Conservation (phyloP, 23 tunicate species). For the Ascidia mentula region DNA sequence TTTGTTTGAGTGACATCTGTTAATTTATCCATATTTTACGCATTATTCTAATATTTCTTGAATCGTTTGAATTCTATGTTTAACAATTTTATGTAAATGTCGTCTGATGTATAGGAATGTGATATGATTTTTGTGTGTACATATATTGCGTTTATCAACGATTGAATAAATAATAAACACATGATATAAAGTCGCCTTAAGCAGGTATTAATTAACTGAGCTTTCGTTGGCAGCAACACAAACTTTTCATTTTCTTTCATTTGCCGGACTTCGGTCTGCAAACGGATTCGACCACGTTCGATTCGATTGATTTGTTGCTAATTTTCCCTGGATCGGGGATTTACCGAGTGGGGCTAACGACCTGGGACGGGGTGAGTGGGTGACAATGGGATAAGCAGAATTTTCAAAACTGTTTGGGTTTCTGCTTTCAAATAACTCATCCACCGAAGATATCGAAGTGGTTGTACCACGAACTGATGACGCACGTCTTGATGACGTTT, state of each 20-base stretch:
- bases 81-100: no score
- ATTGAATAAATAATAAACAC: no score
- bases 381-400: not conserved
- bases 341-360: not conserved
- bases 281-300: not conserved
- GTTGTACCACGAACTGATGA: constrained; percentile 1
- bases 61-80: no score
- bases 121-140: no score
- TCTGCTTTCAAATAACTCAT: constrained; percentile 38
- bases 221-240: not conserved
- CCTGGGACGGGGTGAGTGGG: not conserved
- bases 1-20: not conserved
- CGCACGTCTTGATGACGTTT: constrained; percentile 7
- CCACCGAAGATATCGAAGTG: constrained; percentile 30
- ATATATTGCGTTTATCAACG: no score
- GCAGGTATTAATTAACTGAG: not conserved
- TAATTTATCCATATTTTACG: not conserved
- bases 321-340: not conserved
- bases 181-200: no score
- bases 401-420: constrained; percentile 17
- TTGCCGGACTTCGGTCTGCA: not conserved
- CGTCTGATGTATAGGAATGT: no score
- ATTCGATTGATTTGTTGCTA: not conserved
- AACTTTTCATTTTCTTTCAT: not conserved
- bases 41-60: no score